phyloP scores from a whole-genome alignment of 2,113 vertebrate genomes.

The Cheirogaleus medius region DNA sequence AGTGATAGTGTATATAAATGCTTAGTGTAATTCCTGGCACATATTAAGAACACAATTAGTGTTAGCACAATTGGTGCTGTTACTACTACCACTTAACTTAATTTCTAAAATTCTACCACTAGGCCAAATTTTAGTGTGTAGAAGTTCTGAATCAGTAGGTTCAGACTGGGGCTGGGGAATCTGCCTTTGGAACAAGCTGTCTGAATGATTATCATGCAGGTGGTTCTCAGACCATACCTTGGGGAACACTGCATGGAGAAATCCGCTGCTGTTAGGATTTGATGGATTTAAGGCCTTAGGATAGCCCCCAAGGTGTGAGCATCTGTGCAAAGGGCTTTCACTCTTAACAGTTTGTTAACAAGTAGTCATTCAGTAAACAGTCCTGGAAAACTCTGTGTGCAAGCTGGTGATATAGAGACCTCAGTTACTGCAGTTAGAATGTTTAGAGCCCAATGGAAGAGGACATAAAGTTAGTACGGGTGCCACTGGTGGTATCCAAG shows the following conservation, averaged over 20 bases:
- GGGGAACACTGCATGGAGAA: not conserved
- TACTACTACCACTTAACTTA: not conserved
- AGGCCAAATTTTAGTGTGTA: no score
- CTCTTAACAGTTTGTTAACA: not conserved
- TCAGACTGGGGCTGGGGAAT: not conserved
- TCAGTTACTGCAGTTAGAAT: not conserved
- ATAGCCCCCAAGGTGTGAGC: not conserved
- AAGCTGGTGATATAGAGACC: not conserved
- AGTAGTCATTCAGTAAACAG: not conserved
- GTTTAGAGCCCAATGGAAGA: not conserved
- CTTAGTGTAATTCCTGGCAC: not conserved
- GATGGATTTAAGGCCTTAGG: not conserved
- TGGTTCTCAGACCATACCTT: not conserved
- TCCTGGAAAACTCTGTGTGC: not conserved
- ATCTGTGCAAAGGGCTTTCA: not conserved
- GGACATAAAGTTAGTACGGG: no score
- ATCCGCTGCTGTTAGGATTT: not conserved
- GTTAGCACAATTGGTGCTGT: not conserved
- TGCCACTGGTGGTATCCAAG: no score
- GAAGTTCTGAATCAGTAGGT: not conserved
- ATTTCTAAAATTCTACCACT: not conserved
- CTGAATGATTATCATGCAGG: not conserved
- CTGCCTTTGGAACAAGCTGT: not conserved
- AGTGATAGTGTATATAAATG: not conserved
- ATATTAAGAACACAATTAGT: not conserved